Evolutionary conservation across 1,140 invertebrate genomes (phyloP), one percentile per base, ranked within the genome.

Genomic region (Lasioglossum baleicum): DNA sequence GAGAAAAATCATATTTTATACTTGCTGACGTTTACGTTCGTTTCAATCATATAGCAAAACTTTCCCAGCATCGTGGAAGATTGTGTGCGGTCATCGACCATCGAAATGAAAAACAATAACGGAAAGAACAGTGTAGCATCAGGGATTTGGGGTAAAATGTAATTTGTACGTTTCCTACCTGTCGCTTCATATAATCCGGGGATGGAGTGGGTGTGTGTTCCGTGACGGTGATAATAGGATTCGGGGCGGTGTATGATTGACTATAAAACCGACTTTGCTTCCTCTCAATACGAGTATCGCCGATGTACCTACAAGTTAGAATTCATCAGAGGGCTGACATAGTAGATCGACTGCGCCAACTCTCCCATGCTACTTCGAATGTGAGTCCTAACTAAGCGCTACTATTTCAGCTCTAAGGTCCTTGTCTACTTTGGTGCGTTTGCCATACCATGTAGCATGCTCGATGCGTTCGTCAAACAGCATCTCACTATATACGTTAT

Each of bases 161-260:
- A 22, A 56, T 22, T 78, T 22, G 22, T 26, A 63, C 15, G n/a
- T 78, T 78, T 78, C 75, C 90, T 92, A 97, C 97, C 93, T 97
- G 96, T 93, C 96, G 93, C 89, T 95, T 95, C 84, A 97, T 94
- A 86, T 96, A 97, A 88, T 97, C 97, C 1, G 97, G 97, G 2
- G 97, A 97, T 13, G 97, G 97, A 11, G 96, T 96, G 0, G 97
- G 97, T 1, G 97, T 98, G 89, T 99, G 97, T 90, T 98, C 97
- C 1, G 98, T 99, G 0, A 99, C 97, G 2, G 98, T 99, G 64
- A 99, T 99, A 71, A 99, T 98, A 1, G 98, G 98, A 93, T 98
- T 98, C 60, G 96, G 94, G 1, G 94, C 92, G 75, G 93, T 92
- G 67, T 92, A 94, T 11, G 93, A 91, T 83, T 92, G 91, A 84